Percentiles rank a stretch among this genome's conserved stretches.
phyloP scores from a whole-genome alignment of 2,888 invertebrate species.

The Carpatolechia fugitivella region DNA sequence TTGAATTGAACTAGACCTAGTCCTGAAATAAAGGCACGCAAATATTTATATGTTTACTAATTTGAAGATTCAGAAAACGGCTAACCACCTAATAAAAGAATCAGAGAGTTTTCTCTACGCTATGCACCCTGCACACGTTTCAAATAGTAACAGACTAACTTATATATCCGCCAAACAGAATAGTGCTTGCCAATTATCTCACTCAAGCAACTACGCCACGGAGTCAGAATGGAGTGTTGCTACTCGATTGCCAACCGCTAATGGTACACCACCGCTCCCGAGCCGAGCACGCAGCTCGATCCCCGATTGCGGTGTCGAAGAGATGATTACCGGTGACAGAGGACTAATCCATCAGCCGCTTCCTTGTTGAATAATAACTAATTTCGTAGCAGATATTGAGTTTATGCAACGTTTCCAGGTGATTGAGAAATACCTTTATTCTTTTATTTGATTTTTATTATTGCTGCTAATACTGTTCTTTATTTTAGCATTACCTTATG shows the following conservation, averaged over 20 bases:
- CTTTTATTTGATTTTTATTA: not conserved
- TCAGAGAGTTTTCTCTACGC: no score
- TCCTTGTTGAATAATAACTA: conserved; percentile 4
- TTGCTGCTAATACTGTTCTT: no score
- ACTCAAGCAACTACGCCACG: not conserved
- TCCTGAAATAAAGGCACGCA: no score
- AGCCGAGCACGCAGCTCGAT: not conserved
- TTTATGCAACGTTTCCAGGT: not conserved
- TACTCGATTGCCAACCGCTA: not conserved
- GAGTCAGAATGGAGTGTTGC: not conserved
- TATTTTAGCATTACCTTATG: no score
- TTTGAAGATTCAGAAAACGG: no score
- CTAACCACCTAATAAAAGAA: no score
- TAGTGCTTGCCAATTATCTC: no score
- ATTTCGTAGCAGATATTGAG: not conserved
- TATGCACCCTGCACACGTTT: no score
- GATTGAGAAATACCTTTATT: not conserved
- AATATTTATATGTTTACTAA: no score
- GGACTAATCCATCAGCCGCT: not conserved
- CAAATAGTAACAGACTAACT: no score
- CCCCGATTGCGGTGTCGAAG: not conserved
- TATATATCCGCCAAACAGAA: no score
- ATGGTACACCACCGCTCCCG: not conserved
- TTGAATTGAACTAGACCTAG: no score
- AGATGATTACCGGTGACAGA: not conserved